Base-by-base conservation (phyloP, 2,113 vertebrate species). In the Syrmaticus mikado region DNA sequence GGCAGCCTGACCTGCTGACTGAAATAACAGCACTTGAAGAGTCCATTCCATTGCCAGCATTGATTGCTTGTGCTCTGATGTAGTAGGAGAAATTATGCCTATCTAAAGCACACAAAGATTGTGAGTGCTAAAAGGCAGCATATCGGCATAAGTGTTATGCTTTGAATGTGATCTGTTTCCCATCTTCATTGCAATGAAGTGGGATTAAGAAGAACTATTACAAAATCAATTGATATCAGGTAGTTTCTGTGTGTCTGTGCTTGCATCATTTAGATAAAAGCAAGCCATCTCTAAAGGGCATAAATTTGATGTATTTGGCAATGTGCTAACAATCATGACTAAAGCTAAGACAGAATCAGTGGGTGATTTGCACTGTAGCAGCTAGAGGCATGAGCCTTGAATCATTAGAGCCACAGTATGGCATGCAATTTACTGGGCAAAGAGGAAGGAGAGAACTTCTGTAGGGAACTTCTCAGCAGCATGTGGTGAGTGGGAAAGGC, bases 11-110 rank as follows among this genome's bases (percentile, higher is more conserved):
- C 36, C 65, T 55, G 80, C 60, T 67, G 16, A 19, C 62, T 62
- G 50, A 89, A 94, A 87, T 46, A 95, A 52, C 14, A 74, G 30
- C 45, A 34, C 34, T 82, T 77, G 58, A 76, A 52, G 89, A 53
- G 40, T 70, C 73, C 38, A 10, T 41, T 77, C 25, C 50, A 79
- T 70, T 66, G 60, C 67, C 77, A 83, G 36, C 60, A 74, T 41
- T 76, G 45, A 76, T 48, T 70, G n/a, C 24, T 64, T 86, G 3
- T 36, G 72, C 46, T 67, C 36, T 82, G 45, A 41, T 22, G 43
- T 30, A 17, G 38, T 1, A 43, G 11, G 19, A 58, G 76, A 92
- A 73, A 27, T 58, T 58, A 66, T 7, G 4, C 74, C 20, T 48
- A 32, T 16, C 2, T 64, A 25, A 70, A 43, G 43, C 5, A 48